Base-by-base conservation (phyloP, 2,888 invertebrate species). In the Pristionchus mayeri region DNA sequence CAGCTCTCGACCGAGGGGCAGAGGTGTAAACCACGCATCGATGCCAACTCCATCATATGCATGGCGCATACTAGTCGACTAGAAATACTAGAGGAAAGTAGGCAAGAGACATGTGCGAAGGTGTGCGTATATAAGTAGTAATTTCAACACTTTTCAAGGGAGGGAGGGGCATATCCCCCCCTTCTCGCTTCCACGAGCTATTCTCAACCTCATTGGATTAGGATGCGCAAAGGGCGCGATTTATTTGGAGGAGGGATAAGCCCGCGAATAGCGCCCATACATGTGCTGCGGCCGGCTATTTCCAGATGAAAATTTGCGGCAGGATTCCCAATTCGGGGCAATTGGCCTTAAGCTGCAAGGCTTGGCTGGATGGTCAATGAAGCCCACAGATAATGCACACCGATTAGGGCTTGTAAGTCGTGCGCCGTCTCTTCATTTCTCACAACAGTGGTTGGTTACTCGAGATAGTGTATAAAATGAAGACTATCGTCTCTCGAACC, bases 121-220 rank as follows among this genome's bases (percentile, higher is more conserved):
- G 40, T 24, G 71, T 67, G 16, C 21, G 21, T 16, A 18, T 21
- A 2, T 7, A 16, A n/a, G 40, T n/a, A 13, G 71, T 71, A 71
- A 71, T 71, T 40, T 40, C 3, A n/a, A n/a, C 71, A n/a, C 24
- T 40, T 71, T 71, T 9, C 18, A 30, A 30, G 1, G n/a, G n/a
- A 40, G 24, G 71, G 71, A 71, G 67, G 67, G 11, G 71, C 71
- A 37, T 40, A 71, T 13, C 30, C 9, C 13, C 34, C 34, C 11
- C n/a, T n/a, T 1, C 67, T 16, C 37, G 13, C 18, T 71, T 71
- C 63, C 34, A n/a, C 11, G n/a, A 4, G 71, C 71, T 40, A 71
- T 40, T 71, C 37, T 71, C 37, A 71, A 44, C 24, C 71, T 71
- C 71, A 71, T 71, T 71, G 71, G 71, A 71, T 71, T 71, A 71